Evolutionary conservation across 2,113 vertebrate genomes (phyloP).

Genomic region (rat (Rattus norvegicus)): DNA sequence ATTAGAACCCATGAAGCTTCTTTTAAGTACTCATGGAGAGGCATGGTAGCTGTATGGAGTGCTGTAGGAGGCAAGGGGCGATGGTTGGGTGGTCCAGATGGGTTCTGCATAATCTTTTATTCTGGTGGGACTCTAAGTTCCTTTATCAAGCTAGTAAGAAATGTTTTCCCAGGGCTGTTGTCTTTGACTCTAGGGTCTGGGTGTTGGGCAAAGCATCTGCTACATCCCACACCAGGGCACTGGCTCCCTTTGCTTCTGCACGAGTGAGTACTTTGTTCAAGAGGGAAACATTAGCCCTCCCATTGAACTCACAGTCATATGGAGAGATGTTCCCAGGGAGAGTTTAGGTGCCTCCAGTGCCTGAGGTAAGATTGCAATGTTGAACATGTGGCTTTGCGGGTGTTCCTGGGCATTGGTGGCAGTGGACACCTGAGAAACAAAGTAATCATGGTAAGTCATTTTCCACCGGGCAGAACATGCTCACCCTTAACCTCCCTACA

Average conservation of each 20-base stretch:
- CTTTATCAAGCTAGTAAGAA: slow-evolving; percentile 24
- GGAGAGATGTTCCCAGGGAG: slow-evolving; percentile 90
- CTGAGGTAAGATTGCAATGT: slow-evolving; percentile 93
- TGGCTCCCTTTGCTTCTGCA: background rate
- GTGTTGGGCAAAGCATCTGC: background rate
- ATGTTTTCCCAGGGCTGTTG: background rate
- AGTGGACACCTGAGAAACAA: slow-evolving; percentile 89
- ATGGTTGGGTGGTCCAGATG: background rate
- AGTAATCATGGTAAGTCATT: rapidly evolving
- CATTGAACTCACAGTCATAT: slow-evolving; percentile 91
- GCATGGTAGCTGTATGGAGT: too few species aligned
- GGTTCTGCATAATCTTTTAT: background rate
- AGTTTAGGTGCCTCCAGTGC: slow-evolving; percentile 87
- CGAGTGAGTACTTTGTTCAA: background rate
- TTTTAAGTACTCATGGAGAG: background rate
- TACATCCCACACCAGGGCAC: background rate
- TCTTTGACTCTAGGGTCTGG: background rate
- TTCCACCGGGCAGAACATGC: background rate
- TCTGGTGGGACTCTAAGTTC: background rate
- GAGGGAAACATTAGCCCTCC: rapidly evolving
- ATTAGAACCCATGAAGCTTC: background rate
- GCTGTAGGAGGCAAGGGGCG: background rate
- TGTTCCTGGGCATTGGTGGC: slow-evolving; percentile 74
- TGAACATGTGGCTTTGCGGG: slow-evolving; percentile 91
- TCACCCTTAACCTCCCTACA: rapidly evolving